Evolutionary conservation across 2,113 vertebrate species (phyloP).

Genomic region (Dromaius novaehollandiae): DNA sequence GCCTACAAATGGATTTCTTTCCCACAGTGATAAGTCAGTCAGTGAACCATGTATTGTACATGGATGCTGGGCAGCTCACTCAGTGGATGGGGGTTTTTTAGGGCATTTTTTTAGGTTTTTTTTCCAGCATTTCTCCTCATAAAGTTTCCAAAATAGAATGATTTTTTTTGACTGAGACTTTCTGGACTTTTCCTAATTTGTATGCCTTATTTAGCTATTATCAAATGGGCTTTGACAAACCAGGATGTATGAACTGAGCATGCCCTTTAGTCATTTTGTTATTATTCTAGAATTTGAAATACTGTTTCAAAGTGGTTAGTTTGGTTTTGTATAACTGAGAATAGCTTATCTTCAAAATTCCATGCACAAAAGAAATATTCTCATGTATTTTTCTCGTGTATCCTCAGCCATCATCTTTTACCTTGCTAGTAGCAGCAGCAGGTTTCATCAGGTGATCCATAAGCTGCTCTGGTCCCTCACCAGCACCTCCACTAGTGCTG

Average conservation of each 20-base stretch:
- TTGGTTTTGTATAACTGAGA: neutral
- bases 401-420: neutral
- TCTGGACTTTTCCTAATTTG: neutral
- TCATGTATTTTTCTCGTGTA: neutral
- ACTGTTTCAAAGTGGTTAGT: neutral
- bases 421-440: neutral
- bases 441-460: neutral
- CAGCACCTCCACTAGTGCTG: neutral
- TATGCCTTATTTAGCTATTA: neutral
- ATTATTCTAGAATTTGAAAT: neutral
- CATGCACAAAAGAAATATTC: neutral
- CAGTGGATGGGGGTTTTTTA: neutral
- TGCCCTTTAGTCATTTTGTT: neutral
- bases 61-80: neutral
- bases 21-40: conserved; percentile 3
- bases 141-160: neutral
- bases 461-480: neutral
- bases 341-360: neutral
- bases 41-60: neutral
- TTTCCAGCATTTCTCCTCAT: neutral
- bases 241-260: neutral
- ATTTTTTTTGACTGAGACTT: neutral
- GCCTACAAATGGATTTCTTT: conserved; percentile 11
- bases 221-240: neutral
- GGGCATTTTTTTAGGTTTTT: neutral